Base-by-base conservation (phyloP, 2,888 invertebrate species). In the Acanthococcus lagerstroemiae region DNA sequence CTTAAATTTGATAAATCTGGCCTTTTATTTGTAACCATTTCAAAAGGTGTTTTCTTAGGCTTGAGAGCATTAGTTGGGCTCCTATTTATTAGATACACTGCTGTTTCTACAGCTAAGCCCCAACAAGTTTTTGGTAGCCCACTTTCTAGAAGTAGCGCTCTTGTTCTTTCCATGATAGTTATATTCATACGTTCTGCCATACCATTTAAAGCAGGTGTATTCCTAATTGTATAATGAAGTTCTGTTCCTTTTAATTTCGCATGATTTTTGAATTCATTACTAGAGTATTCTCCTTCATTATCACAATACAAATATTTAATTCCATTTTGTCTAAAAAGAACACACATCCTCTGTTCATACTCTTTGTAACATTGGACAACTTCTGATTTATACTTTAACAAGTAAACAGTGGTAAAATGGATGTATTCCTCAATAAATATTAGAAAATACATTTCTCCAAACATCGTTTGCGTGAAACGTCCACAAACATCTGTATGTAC, bases 401-500 rank as follows among this genome's bases (percentile, higher is more conserved):
- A 71, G 61, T 73, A 73, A 27, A 72, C 70, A 68, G 70, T 71
- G 19, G 67, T 68, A 70, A 70, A 72, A 54, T 71, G 67, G 17
- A 69, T 72, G 61, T 65, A 70, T 68, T 76, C 74, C 70, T 75
- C 74, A 0, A 74, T 68, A 66, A 75, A 74, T 0, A 72, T 69
- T 1, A 74, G 65, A 69, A 73, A 72, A 68, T 73, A 74, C 55
- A 66, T 70, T 1, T 70, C 67, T 6, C 71, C 72, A 3, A 27
- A 15, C 15, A 54, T 24, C 6, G 22, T 22, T 22, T 24, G 19
- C 1, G 9, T 2, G 5, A 24, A 24, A 12, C 15, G 54, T 5
- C 21, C 25, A 54, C 25, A 21, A 12, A 54, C 54, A 24, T 54
- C 54, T 2, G 50, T n/a, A 4, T 50, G 50, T n/a, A 50, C 17